Percentiles rank a stretch among this genome's conserved stretches.
These are phyloP conservation scores for Pocillopora meandrina DNA, from an alignment of 92 coral and sea anemone genomes.

Conservation along the genomic window DNA sequence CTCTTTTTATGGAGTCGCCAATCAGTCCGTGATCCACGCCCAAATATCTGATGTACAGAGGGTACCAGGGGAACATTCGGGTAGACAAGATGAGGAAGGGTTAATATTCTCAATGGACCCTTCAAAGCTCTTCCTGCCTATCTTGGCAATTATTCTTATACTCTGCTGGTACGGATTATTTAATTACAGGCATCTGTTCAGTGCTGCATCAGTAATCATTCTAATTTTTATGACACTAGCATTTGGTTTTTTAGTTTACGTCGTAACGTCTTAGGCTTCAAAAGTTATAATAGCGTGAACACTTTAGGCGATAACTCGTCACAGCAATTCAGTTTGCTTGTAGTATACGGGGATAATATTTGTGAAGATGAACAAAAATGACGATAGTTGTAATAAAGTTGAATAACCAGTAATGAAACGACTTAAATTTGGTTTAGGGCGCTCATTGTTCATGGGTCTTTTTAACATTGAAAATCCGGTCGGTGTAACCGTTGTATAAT, in stretches of 20 bases:
- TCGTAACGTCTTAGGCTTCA: conserved; percentile 48
- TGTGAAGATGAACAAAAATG: no score
- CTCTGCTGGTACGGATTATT: conserved; percentile 92
- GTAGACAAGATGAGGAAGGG: conserved; percentile 62
- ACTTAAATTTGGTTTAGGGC: no score
- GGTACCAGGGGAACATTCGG: conserved; percentile 33
- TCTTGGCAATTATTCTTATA: conserved; percentile 68
- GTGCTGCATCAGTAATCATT: conserved; percentile 81
- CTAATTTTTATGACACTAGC: conserved; percentile 85
- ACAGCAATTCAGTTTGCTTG: no score
- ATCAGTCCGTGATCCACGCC: conserved; percentile 90
- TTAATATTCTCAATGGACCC: conserved; percentile 53
- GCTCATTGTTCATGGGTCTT: no score
- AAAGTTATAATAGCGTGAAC: not conserved
- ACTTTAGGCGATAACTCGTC: not conserved
- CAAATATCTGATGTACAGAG: conserved; percentile 73
- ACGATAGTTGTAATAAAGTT: no score
- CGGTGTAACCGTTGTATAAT: no score
- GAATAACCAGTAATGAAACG: no score
- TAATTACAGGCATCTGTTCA: conserved; percentile 78
- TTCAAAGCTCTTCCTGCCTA: conserved; percentile 83
- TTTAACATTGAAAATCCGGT: no score
- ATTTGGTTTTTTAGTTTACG: conserved; percentile 75
- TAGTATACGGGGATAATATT: no score
- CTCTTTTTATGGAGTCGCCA: conserved; percentile 77